Base-by-base conservation (phyloP, 1,140 invertebrate genomes). In the Nylanderia fulva region DNA sequence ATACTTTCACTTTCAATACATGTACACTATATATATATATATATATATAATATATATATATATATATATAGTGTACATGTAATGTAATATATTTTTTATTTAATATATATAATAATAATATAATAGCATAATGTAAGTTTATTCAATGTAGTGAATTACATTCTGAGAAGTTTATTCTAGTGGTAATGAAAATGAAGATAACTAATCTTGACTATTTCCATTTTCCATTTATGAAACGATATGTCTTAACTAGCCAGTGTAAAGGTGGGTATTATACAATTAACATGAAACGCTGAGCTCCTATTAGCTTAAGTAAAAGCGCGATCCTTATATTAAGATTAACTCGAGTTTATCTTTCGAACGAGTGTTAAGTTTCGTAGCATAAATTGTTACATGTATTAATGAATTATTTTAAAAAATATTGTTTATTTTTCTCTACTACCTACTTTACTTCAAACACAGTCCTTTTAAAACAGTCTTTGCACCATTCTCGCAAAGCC, bases 311-410 rank as follows among this genome's bases (percentile, higher is more conserved):
- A 79, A 56, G 15, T 68, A 79, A 79, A 3, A 64, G 21, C 15
- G 21, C 61, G 15, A 79, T 79, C 9, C 76, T 79, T 79, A 24
- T 5, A 21, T 68, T 79, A 36, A 39, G 21, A 79, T 79, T 79
- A 79, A 79, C 36, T 54, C 13, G 21, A 45, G 18, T 15, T 79
- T 68, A 79, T 68, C 45, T 54, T 68, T 27, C 15, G 21, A 68
- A 52, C 6, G 33, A 68, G 15, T 29, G 15, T 79, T 68, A 52
- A 79, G 33, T 68, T 39, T 68, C 21, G 15, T 9, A 42, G 63
- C 24, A 24, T 56, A 79, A 79, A 79, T 79, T 68, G 45, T 63
- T 33, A 6, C 15, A 68, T 13, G 29, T 48, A 68, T 66, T 79
- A 79, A 79, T n/a, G 21, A 79, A 66, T 68, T 9, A 11, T n/a